Base-by-base conservation (phyloP, 1,140 invertebrate genomes). In the Phenacoccus solenopsis region DNA sequence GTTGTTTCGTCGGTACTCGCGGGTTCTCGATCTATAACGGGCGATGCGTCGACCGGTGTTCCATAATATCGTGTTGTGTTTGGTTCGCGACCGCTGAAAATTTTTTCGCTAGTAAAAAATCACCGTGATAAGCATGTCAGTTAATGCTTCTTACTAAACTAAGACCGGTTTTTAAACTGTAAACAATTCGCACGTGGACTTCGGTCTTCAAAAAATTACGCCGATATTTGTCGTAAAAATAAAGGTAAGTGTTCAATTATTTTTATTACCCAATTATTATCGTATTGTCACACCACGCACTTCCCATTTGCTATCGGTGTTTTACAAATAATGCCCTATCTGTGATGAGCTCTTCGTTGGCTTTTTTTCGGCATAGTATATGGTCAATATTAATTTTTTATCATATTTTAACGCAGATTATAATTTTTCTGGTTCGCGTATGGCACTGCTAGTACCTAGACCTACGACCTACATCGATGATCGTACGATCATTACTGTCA, bases 151-250 rank as follows among this genome's bases (percentile, higher is more conserved):
- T 49, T 49, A 49, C 38, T 49, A 49, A 49, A 49, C 38, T 16
- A 10, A 16, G 38, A 49, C 38, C 38, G 38, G 38, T 49, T 49
- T 49, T 49, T 49, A 49, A 49, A 49, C 38, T 49, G 38, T 49
- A 49, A 49, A 49, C 38, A 49, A 49, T 49, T 49, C 38, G 38
- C 38, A 49, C 38, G 38, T 49, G 38, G 38, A 49, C 38, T 49
- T 49, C 20, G 38, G 38, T 49, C 38, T 49, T 49, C 38, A 49
- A 49, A 49, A 49, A 49, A 49, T 16, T 49, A 49, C 5, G 13
- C 30, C 30, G 30, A 49, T 49, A 49, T 49, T n/a, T 49, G 38
- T 49, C 38, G 38, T 49, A 49, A 49, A 49, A 49, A 49, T 49
- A 49, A 49, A 49, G 38, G 38, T 49, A 49, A 49, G 38, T 49